Evolutionary conservation across 1,140 invertebrate genomes (phyloP).

Genomic region (Ectropis grisescens): DNA sequence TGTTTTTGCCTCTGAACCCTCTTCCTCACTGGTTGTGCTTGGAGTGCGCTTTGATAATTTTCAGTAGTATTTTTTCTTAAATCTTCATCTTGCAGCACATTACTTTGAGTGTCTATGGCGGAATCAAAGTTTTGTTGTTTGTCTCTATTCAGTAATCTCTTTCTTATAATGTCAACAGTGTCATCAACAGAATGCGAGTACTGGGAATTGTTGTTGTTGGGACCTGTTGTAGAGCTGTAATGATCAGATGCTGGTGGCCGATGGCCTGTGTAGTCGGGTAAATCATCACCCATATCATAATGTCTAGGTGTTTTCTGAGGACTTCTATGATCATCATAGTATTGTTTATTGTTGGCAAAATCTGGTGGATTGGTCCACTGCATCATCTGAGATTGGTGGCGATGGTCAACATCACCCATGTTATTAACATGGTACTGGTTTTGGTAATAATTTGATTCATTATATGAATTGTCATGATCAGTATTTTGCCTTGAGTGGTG

Average conservation of each 20-base stretch:
- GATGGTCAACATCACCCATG: constrained; percentile 46
- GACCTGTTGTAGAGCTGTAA: constrained; percentile 40
- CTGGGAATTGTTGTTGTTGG: constrained; percentile 34
- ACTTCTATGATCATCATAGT: constrained; percentile 21
- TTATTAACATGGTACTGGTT: constrained; percentile 27
- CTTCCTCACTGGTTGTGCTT: constrained; percentile 29
- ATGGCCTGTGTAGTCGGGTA: constrained; percentile 35
- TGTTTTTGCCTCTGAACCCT: constrained; percentile 26
- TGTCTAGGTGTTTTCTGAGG: constrained; percentile 13
- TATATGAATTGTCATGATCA: constrained; percentile 8
- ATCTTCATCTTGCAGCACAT: constrained; percentile 2
- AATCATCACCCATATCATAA: constrained; percentile 10
- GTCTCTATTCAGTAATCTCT: constrained; percentile 35
- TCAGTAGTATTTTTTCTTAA: constrained; percentile 6
- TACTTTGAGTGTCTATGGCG: too few relatives aligned
- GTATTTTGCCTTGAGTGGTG: constrained; percentile 8
- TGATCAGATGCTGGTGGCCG: constrained; percentile 57
- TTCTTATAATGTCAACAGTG: constrained; percentile 55
- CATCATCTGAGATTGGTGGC: constrained; percentile 11
- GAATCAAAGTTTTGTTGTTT: constrained; percentile 14
- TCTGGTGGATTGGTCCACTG: constrained; percentile 24
- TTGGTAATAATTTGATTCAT: constrained; percentile 20
- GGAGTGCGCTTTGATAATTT: constrained; percentile 12
- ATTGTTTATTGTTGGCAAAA: constrained; percentile 13
- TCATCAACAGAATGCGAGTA: constrained; percentile 54